Conservation (phyloP, 2,797 vertebrate species). For the Tauraco hartlaubi region DNA sequence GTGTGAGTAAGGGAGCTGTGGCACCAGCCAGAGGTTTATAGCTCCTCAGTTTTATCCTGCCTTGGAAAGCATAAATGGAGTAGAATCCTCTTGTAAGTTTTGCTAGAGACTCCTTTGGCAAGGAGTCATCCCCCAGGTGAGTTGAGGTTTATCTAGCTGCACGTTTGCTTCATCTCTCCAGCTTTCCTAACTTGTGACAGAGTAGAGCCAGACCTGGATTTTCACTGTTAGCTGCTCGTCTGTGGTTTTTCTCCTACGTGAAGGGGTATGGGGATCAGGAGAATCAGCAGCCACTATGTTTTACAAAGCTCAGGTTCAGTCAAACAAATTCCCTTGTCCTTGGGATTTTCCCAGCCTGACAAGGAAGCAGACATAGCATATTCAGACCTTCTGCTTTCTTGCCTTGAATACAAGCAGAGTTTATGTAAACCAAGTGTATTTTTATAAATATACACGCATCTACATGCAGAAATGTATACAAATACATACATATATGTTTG, state of each 20-base stretch:
- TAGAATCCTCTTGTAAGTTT: background rate
- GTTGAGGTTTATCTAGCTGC: background rate
- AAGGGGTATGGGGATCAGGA: background rate
- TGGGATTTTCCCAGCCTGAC: background rate
- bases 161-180: background rate
- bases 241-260: background rate
- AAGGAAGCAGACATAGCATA: background rate
- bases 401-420: background rate
- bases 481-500: background rate
- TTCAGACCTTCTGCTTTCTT: background rate
- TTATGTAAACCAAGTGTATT: background rate
- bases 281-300: background rate
- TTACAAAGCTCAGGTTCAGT: background rate
- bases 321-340: background rate
- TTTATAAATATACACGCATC: background rate
- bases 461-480: background rate
- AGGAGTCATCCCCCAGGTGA: background rate
- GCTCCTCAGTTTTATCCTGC: background rate
- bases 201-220: background rate
- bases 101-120: background rate
- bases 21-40: background rate
- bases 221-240: background rate
- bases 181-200: background rate
- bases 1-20: background rate
- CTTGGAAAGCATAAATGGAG: background rate